Conservation (phyloP, 2,797 vertebrate species). For the Microcaecilia unicolor region DNA sequence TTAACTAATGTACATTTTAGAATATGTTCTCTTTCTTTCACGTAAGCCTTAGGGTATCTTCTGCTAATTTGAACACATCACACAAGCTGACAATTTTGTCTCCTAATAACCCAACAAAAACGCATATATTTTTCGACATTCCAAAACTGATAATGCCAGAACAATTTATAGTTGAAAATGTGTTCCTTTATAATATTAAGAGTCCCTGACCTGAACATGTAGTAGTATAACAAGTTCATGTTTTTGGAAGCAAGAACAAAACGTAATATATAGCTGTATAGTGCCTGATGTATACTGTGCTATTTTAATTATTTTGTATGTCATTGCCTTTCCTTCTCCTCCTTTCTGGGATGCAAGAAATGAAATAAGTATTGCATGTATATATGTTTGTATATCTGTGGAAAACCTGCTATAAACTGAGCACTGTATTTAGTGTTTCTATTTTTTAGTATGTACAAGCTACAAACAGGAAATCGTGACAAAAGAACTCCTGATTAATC, state of each 20-base stretch:
- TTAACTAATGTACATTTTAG: conserved; percentile 22
- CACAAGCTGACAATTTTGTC: conserved; percentile 25
- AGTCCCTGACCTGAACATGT: conserved; percentile 11
- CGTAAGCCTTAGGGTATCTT: conserved; percentile 26
- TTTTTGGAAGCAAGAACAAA: background rate
- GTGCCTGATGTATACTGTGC: no score
- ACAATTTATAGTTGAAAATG: conserved; percentile 10
- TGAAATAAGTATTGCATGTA: background rate
- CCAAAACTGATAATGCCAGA: conserved; percentile 11
- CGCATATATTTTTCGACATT: conserved; percentile 30
- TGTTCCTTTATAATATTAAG: conserved; percentile 8
- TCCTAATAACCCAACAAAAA: conserved; percentile 28
- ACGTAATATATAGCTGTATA: no score
- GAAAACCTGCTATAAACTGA: no score
- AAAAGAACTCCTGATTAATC: no score
- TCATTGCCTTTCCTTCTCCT: no score
- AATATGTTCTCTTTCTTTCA: conserved; percentile 27
- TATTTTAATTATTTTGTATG: no score
- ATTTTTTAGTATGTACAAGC: no score
- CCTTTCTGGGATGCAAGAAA: no score
- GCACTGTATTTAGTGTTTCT: no score
- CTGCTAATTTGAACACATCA: conserved; percentile 10
- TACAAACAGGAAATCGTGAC: no score
- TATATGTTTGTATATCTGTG: no score
- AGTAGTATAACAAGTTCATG: background rate